Conservation (phyloP, 2,888 invertebrate species). For the Parnassius glacialis region DNA sequence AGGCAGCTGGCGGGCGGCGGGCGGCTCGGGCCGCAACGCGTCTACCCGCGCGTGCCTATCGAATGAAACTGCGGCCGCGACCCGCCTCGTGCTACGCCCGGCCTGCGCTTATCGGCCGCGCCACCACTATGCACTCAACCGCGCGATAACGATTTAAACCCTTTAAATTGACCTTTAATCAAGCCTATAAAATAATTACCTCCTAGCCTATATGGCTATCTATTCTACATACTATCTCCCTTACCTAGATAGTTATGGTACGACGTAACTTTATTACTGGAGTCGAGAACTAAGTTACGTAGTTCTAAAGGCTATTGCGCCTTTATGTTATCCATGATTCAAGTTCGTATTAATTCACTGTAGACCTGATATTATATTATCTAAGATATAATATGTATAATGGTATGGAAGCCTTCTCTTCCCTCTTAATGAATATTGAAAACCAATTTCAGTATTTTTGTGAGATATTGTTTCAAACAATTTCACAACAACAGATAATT, state of each 20-base stretch:
- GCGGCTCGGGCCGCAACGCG: conserved; percentile 63
- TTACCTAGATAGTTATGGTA: neutral
- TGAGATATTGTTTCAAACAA: neutral
- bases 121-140: conserved; percentile 58
- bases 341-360: conserved; percentile 4
- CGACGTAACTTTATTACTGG: conserved; percentile 8
- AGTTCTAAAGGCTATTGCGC: conserved; percentile 1
- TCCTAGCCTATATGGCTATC: neutral
- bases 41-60: conserved; percentile 73
- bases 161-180: conserved; percentile 33
- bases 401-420: conserved; percentile 5
- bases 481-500: too few species aligned
- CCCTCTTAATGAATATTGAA: conserved; percentile 10
- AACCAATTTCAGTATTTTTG: conserved; percentile 4
- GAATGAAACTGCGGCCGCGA: conserved; percentile 66
- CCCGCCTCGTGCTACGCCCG: conserved; percentile 44
- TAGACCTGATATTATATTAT: neutral
- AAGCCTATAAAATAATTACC: conserved; percentile 24
- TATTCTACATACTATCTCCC: neutral
- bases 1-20: conserved; percentile 47
- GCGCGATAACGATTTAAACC: conserved; percentile 60
- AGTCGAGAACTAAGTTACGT: conserved; percentile 14
- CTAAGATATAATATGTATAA: conserved; percentile 7
- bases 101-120: conserved; percentile 68
- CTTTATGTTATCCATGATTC: conserved; percentile 5